Evolutionary conservation across 2,113 vertebrate species (phyloP), one percentile per base, ranked within the genome.

Genomic region (Atherinomorus stipes): DNA sequence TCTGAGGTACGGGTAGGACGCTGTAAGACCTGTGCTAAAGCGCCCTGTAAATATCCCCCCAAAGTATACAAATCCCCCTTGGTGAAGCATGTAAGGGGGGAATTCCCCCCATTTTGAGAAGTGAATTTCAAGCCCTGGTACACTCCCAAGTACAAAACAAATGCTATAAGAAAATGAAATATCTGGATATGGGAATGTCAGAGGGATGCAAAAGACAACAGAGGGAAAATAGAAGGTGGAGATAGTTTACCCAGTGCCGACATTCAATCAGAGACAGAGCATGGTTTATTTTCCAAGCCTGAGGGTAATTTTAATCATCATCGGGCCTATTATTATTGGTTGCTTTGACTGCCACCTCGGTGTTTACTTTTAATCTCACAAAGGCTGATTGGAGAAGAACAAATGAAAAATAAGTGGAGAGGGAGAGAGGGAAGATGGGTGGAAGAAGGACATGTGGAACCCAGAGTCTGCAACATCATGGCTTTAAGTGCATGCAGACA

Each of bases 251-350:
- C 81, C 79, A 88, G 89, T 71, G 79, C 88, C 84, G 81, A 91
- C 80, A 67, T 85, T 85, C 92, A 92, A 93, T 93, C 89, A 93
- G 62, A 45, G 42, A 51, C 56, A 71, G 74, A 78, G 84, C 25
- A 69, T 18, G 54, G 85, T 78, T 73, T 74, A 76, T 89, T 88
- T 88, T 83, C 76, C 78, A 82, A 87, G 92, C 90, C 92, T 78
- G 66, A 54, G 88, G 93, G 94, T 95, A 90, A 96, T 97, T 97
- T 95, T 95, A 96, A 96, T 97, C 96, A 96, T 92, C 86, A 80
- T 71, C 18, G 81, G 94, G 51, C 76, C 93, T 94, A 95, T 95
- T 95, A 93, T 94, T 93, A 88, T 85, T 73, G 83, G 74, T 51
- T 58, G 84, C 79, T 87, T 85, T 90, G 60, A 87, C 95, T 94